Evolutionary conservation across 2,888 invertebrate species (phyloP).

Genomic region (Leucania comma): DNA sequence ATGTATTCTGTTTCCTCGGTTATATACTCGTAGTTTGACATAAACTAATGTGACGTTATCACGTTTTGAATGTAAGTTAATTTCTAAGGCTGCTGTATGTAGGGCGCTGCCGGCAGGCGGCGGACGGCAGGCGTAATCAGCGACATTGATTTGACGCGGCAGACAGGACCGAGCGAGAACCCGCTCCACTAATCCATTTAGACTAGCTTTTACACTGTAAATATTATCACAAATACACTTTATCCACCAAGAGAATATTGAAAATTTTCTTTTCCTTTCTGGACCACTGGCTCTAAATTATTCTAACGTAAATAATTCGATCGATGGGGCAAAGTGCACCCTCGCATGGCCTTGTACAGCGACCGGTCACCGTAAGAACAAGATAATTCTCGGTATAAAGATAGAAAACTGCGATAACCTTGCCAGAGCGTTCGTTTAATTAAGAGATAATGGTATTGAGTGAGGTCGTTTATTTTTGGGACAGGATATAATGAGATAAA

Average conservation of each 20-base stretch:
- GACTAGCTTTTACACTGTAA: conserved; percentile 51
- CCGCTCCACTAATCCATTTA: conserved; percentile 59
- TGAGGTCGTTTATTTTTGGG: conserved; percentile 30
- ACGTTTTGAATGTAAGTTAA: conserved; percentile 52
- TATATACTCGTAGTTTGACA: conserved; percentile 13
- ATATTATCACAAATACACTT: conserved; percentile 57
- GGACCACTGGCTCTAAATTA: conserved; percentile 40
- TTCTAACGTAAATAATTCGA: conserved; percentile 55
- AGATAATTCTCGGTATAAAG: conserved; percentile 44
- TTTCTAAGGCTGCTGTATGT: conserved; percentile 48
- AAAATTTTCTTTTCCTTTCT: conserved; percentile 36
- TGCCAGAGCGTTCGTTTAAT: conserved; percentile 31
- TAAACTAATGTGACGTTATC: conserved; percentile 33
- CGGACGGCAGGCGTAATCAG: conserved; percentile 51
- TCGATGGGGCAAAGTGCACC: conserved; percentile 56
- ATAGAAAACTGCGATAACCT: conserved; percentile 33
- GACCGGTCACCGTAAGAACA: conserved; percentile 44
- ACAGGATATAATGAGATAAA: conserved; percentile 40
- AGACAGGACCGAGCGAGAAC: conserved; percentile 45
- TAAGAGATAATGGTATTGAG: conserved; percentile 43
- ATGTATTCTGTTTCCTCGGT: background rate
- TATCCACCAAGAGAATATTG: conserved; percentile 47
- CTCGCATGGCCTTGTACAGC: conserved; percentile 44
- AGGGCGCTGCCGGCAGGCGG: conserved; percentile 43
- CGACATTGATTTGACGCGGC: conserved; percentile 62